These are phyloP conservation scores for Neosilurus mollespiculum DNA, from an alignment of 2,797 vertebrate genomes.

Conservation along the genomic window DNA sequence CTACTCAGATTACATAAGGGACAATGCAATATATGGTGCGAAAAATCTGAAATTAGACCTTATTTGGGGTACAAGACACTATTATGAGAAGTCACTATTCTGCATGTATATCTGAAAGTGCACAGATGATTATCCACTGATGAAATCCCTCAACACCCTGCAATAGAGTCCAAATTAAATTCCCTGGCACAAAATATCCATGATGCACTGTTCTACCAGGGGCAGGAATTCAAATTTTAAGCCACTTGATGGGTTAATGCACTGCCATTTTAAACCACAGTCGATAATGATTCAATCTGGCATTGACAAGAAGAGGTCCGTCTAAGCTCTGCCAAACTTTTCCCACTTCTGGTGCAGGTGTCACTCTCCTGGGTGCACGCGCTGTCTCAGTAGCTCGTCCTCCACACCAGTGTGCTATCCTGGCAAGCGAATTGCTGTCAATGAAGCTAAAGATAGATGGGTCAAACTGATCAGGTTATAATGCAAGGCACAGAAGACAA, in stretches of 20 bases:
- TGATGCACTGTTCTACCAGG: neutral
- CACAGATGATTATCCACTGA: slow-evolving; percentile 12
- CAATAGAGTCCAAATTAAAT: neutral
- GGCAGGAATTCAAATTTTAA: neutral
- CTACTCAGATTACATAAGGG: neutral
- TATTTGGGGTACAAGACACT: neutral
- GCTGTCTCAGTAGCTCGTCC: neutral
- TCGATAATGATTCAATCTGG: neutral
- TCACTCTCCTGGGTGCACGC: neutral
- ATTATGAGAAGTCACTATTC: neutral
- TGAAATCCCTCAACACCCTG: slow-evolving; percentile 3
- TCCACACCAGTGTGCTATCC: neutral
- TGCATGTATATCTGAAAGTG: neutral
- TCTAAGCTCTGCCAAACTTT: slow-evolving; percentile 3
- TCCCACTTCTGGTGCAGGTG: neutral
- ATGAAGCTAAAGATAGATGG: neutral
- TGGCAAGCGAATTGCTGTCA: neutral
- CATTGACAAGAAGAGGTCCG: neutral
- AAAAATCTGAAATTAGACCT: neutral
- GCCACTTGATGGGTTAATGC: slow-evolving; percentile 1
- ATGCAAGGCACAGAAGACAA: neutral
- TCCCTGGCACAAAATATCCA: neutral
- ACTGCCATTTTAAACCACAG: neutral
- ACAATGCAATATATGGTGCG: neutral
- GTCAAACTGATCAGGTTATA: neutral